Percentiles rank a stretch among this genome's conserved stretches.
Conservation (phyloP, 2,797 vertebrate genomes). For the Huso huso region DNA sequence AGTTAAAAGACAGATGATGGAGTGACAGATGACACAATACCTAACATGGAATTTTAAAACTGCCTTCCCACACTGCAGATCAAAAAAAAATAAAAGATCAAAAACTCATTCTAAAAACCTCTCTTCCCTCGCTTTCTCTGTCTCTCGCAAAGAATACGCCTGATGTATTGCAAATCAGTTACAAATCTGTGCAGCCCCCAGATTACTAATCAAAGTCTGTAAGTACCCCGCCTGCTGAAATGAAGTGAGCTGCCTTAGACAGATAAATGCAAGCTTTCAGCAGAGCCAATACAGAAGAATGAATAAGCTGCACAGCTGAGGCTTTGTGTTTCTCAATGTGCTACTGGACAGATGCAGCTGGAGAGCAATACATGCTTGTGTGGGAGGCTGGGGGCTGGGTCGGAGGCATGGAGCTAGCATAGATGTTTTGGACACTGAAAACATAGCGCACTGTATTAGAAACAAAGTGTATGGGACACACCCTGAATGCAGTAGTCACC, state of each 20-base stretch:
- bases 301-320: not conserved
- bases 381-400: not conserved
- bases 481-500: too few relatives aligned
- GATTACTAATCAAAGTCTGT: not conserved
- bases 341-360: not conserved
- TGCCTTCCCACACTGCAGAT: too few relatives aligned
- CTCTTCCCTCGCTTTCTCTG: too few relatives aligned
- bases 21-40: too few relatives aligned
- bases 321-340: not conserved
- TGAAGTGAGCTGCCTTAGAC: not conserved
- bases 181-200: not conserved
- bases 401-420: not conserved
- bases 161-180: too few relatives aligned
- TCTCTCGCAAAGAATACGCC: too few relatives aligned
- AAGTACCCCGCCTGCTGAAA: constrained; percentile 2
- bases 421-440: not conserved
- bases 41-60: too few relatives aligned
- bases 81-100: too few relatives aligned
- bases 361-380: not conserved
- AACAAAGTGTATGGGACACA: too few relatives aligned
- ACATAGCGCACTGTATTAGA: not conserved
- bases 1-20: too few relatives aligned
- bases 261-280: not conserved
- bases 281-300: not conserved
- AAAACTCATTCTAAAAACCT: too few relatives aligned